These are phyloP conservation scores for Psylliodes chrysocephalus DNA, from an alignment of 2,888 invertebrate genomes.

Conservation along the genomic window DNA sequence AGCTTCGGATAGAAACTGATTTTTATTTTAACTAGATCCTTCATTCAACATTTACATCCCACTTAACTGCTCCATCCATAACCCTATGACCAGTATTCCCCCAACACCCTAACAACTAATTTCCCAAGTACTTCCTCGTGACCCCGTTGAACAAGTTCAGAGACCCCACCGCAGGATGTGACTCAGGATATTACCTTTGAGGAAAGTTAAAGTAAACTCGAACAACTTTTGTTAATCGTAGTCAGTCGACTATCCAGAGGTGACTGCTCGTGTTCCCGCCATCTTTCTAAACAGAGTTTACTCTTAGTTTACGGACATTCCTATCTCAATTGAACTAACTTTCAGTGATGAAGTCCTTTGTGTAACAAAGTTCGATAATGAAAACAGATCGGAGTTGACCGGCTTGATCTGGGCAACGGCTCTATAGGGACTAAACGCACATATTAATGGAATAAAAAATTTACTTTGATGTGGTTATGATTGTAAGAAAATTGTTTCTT, in stretches of 20 bases:
- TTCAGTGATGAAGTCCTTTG: constrained; percentile 39
- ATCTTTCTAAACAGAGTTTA: constrained; percentile 33
- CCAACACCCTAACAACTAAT: constrained; percentile 10
- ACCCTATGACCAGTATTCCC: background rate
- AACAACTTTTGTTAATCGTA: constrained; percentile 34
- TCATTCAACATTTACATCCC: background rate
- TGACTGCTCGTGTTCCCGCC: constrained; percentile 24
- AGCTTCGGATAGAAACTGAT: too few relatives aligned
- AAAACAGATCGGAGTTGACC: constrained; percentile 35
- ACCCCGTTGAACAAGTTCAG: constrained; percentile 26
- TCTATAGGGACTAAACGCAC: background rate
- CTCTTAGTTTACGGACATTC: constrained; percentile 32
- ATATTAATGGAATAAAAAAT: background rate
- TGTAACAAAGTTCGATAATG: constrained; percentile 37
- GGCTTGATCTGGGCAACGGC: background rate
- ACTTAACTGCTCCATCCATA: background rate
- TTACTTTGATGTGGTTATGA: too few relatives aligned
- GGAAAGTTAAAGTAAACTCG: constrained; percentile 35
- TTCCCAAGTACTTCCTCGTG: constrained; percentile 13
- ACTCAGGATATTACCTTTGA: constrained; percentile 38
- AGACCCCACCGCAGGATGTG: constrained; percentile 30
- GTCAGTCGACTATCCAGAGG: constrained; percentile 27
- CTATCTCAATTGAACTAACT: constrained; percentile 32
- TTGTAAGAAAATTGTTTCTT: too few relatives aligned
- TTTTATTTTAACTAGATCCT: too few relatives aligned